A percentile compares a stretch with the other conserved stretches of the same genome.
Evolutionary conservation across 1,140 invertebrate genomes (phyloP).

Genomic region (Trypoxylus dichotomus): DNA sequence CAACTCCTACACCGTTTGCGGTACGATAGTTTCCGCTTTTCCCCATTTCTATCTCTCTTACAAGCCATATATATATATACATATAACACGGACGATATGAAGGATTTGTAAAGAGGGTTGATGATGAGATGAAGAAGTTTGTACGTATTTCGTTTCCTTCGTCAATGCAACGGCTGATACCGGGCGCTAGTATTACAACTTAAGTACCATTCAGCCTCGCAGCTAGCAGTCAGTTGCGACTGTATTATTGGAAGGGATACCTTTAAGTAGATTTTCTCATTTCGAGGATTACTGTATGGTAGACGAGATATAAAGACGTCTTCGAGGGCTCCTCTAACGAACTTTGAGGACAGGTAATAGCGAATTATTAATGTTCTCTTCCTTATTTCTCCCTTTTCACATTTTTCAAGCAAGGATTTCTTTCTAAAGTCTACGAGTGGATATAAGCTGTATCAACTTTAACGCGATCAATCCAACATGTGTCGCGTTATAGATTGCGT

Average conservation of each 20-base stretch:
- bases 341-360: too few relatives aligned
- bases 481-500: too few relatives aligned
- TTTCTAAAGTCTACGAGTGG: too few relatives aligned
- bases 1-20: not conserved
- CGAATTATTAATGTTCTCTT: too few relatives aligned
- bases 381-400: too few relatives aligned
- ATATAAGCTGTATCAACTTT: too few relatives aligned
- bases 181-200: not conserved
- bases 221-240: not conserved
- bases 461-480: too few relatives aligned
- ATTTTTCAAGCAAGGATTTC: too few relatives aligned
- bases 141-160: not conserved
- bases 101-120: not conserved
- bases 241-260: not conserved
- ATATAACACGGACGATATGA: not conserved
- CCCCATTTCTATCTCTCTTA: not conserved
- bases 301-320: too few relatives aligned
- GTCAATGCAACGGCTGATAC: not conserved
- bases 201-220: not conserved
- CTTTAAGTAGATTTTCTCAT: slow-evolving; percentile 3
- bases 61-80: not conserved
- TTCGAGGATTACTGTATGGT: not conserved
- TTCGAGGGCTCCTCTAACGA: too few relatives aligned
- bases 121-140: not conserved
- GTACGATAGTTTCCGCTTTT: too few relatives aligned